Evolutionary conservation across 2,797 vertebrate genomes (phyloP), one percentile per base, ranked within the genome.

Genomic region (Cuculus canorus): DNA sequence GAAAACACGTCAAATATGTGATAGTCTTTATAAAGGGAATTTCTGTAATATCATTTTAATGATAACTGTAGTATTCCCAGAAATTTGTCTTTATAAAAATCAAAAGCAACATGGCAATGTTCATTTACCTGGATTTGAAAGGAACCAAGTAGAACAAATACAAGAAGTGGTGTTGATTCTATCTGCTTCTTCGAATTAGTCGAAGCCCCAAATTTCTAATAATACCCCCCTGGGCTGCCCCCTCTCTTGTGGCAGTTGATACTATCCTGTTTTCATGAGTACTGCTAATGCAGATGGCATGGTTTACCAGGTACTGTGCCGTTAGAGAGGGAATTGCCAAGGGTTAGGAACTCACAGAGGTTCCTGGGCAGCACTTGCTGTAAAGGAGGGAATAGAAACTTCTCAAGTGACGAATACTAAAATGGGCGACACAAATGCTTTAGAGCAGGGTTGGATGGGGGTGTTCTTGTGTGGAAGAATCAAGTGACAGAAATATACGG

Each of bases 351-450:
- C 54, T 76, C 35, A 39, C 66, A 37, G 6, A 14, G 54, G 43
- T 7, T 56, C 21, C 53, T 88, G 73, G 54, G 43, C 60, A 85
- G 70, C 88, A 84, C 64, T 56, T 90, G 71, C 60, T 90, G 5
- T 56, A 39, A 61, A 73, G 35, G 45, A 79, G 56, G 65, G 60
- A 82, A 70, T 78, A 92, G 92, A 86, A 92, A 87, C 71, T 73
- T 91, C 82, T 96, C 90, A 85, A 87, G 65, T 95, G 84, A 82
- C 85, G 80, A 95, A 94, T 53, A 82, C 81, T 90, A 73, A 95
- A 95, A 25, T 70, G 84, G 64, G 53, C 87, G 78, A 92, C 94
- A 79, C 60, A 86, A 83, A 86, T 89, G 56, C 41, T 87, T 94
- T 13, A 2, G 48, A 65, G 63, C 24, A 56, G 59, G 45, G 27